Evolutionary conservation across 2,888 invertebrate species (phyloP).

Genomic region (Drosophila paramelanica): DNA sequence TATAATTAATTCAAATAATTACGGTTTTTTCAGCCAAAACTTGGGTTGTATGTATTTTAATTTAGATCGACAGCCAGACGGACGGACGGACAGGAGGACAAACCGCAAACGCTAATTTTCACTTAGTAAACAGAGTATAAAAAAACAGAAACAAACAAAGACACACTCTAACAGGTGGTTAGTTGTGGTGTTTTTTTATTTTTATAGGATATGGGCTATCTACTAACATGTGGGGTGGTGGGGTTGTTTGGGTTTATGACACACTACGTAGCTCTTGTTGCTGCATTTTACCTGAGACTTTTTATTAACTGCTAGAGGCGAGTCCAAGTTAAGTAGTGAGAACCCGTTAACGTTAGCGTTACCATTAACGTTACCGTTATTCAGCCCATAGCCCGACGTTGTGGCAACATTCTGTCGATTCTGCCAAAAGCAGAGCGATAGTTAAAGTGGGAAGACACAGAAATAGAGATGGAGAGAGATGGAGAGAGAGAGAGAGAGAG

Average conservation of each 20-base stretch:
- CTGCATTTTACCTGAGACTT: slow-evolving; percentile 84
- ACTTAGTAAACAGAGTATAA: slow-evolving; percentile 7
- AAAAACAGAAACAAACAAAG: neutral
- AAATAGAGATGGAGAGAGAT: slow-evolving; percentile 29
- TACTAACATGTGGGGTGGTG: slow-evolving; percentile 6
- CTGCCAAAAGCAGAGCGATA: slow-evolving; percentile 61
- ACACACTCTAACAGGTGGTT: slow-evolving; percentile 1
- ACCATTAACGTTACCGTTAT: slow-evolving; percentile 77
- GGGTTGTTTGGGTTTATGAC: neutral
- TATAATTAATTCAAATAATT: too few relatives aligned
- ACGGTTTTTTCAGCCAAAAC: too few relatives aligned
- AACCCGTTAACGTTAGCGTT: slow-evolving; percentile 58
- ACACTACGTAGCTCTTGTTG: slow-evolving; percentile 4
- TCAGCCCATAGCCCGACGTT: slow-evolving; percentile 82
- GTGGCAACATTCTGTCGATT: slow-evolving; percentile 85
- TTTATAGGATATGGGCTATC: neutral
- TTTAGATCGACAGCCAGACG: neutral
- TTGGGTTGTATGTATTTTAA: too few relatives aligned
- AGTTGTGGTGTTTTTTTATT: neutral
- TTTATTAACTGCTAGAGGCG: slow-evolving; percentile 83
- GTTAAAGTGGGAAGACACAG: slow-evolving; percentile 27
- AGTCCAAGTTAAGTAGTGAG: slow-evolving; percentile 84
- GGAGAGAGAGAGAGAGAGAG: slow-evolving; percentile 2
- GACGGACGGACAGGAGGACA: neutral
- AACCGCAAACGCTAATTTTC: neutral